A percentile compares a stretch with the other conserved stretches of the same genome.
These are phyloP conservation scores for Morpho achilles DNA, from an alignment of 2,888 invertebrate genomes.

Conservation along the genomic window DNA sequence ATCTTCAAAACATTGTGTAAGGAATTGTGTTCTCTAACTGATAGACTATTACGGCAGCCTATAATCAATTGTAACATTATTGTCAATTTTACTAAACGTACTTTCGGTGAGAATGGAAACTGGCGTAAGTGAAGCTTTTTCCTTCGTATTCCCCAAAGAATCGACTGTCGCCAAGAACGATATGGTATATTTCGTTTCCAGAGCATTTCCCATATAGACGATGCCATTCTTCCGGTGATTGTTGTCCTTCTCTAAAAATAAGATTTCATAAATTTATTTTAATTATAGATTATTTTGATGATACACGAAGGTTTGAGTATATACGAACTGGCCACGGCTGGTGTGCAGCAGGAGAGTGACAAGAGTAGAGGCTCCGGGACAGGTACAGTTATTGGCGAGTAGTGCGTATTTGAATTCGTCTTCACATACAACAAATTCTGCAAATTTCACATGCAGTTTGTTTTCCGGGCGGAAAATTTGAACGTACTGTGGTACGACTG, in stretches of 20 bases:
- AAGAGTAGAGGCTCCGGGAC: slow-evolving; percentile 97
- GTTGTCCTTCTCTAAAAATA: slow-evolving; percentile 90
- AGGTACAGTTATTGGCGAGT: slow-evolving; percentile 98
- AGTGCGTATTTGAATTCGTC: slow-evolving; percentile 99
- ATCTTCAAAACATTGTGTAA: no score
- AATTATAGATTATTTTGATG: neutral
- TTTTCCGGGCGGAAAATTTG: slow-evolving; percentile 99
- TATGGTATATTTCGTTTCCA: slow-evolving; percentile 99
- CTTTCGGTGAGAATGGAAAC: slow-evolving; percentile 99
- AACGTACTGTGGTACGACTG: slow-evolving; percentile 97
- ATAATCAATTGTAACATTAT: neutral
- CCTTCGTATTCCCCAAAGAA: slow-evolving; percentile 99
- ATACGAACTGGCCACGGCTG: slow-evolving; percentile 96
- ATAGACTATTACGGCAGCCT: neutral
- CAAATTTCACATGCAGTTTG: slow-evolving; percentile 98
- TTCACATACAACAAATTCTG: slow-evolving; percentile 98
- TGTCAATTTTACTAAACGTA: slow-evolving; percentile 65
- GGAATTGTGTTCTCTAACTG: no score
- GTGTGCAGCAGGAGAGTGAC: slow-evolving; percentile 97
- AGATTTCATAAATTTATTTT: neutral
- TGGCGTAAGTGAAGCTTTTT: slow-evolving; percentile 99
- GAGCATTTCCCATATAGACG: slow-evolving; percentile 98
- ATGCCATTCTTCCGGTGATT: slow-evolving; percentile 98
- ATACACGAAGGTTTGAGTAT: neutral
- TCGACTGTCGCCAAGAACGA: slow-evolving; percentile 94